A percentile compares a stretch with the other conserved stretches of the same genome.
phyloP scores from a whole-genome alignment of 2,888 invertebrate species.

The Epistrophella euchroma region DNA sequence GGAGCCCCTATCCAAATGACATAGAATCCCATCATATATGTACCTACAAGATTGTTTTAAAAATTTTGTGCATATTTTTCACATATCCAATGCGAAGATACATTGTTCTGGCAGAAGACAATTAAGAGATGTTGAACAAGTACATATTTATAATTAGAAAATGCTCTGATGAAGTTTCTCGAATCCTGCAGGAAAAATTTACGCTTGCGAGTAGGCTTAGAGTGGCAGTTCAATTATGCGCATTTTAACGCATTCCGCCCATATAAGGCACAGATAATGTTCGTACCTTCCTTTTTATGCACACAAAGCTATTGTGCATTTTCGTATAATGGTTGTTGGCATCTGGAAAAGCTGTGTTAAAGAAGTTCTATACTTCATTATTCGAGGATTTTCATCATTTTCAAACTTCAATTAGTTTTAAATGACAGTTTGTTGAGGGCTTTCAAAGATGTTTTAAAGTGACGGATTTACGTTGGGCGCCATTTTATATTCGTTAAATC shows the following conservation, averaged over 20 bases:
- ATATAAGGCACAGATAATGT: conserved; percentile 16
- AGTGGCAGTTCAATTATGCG: conserved; percentile 71
- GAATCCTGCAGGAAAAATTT: not conserved
- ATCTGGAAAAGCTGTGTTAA: conserved; percentile 7
- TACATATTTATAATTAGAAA: conserved; percentile 71
- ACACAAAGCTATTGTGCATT: not conserved
- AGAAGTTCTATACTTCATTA: conserved; percentile 66
- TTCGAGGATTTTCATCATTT: conserved; percentile 39
- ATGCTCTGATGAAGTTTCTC: conserved; percentile 52
- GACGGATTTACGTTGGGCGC: not conserved
- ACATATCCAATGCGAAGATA: conserved; percentile 28
- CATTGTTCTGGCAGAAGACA: conserved; percentile 62
- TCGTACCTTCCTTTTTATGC: not conserved
- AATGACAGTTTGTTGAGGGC: conserved; percentile 44
- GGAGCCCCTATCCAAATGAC: conserved; percentile 51
- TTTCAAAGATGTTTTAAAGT: not conserved
- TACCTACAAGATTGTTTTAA: conserved; percentile 40
- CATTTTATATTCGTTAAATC: not conserved
- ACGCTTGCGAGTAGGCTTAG: conserved; percentile 38
- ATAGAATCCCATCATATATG: conserved; percentile 55
- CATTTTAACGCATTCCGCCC: conserved; percentile 64
- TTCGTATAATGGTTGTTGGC: conserved; percentile 8
- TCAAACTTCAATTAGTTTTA: conserved; percentile 66
- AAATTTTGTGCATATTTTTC: conserved; percentile 39
- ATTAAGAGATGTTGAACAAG: conserved; percentile 54